Conservation (phyloP, 2,113 vertebrate genomes). For the Phyllopteryx taeniolatus region DNA sequence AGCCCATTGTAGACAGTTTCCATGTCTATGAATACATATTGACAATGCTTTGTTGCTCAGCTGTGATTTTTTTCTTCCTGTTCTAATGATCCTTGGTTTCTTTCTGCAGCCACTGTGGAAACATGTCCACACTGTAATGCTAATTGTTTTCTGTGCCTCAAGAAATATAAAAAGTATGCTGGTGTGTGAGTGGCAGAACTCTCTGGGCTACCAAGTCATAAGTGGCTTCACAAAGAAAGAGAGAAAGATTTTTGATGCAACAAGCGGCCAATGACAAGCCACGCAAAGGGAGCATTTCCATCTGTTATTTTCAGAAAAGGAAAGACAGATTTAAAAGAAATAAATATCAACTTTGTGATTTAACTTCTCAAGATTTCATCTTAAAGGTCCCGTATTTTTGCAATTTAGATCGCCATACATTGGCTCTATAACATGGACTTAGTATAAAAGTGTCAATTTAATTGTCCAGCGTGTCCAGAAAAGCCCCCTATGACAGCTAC, state of each 20-base stretch:
- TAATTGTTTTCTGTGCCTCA: slow-evolving; percentile 71
- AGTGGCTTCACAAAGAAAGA: slow-evolving; percentile 44
- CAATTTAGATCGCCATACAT: no score
- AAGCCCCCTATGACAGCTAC: no score
- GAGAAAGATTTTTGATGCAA: slow-evolving; percentile 51
- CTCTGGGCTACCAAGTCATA: slow-evolving; percentile 58
- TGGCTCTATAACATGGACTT: no score
- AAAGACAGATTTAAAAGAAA: slow-evolving; percentile 4
- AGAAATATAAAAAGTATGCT: slow-evolving; percentile 51
- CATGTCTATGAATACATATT: slow-evolving; percentile 80
- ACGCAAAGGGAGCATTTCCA: slow-evolving; percentile 40
- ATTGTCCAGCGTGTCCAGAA: no score
- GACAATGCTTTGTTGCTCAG: slow-evolving; percentile 80
- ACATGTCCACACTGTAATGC: slow-evolving; percentile 66
- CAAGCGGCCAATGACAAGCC: slow-evolving; percentile 42
- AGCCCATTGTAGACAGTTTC: slow-evolving; percentile 83
- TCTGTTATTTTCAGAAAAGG: slow-evolving; percentile 58
- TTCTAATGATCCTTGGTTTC: slow-evolving; percentile 77
- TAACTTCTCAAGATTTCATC: neutral
- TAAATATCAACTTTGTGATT: neutral
- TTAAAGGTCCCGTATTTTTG: no score
- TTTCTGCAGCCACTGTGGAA: slow-evolving; percentile 73
- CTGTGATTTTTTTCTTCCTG: slow-evolving; percentile 71
- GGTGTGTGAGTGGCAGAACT: slow-evolving; percentile 66
- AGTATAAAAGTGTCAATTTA: no score